Base-by-base conservation (phyloP, 92 coral and sea anemone species). In the Montipora capitata region DNA sequence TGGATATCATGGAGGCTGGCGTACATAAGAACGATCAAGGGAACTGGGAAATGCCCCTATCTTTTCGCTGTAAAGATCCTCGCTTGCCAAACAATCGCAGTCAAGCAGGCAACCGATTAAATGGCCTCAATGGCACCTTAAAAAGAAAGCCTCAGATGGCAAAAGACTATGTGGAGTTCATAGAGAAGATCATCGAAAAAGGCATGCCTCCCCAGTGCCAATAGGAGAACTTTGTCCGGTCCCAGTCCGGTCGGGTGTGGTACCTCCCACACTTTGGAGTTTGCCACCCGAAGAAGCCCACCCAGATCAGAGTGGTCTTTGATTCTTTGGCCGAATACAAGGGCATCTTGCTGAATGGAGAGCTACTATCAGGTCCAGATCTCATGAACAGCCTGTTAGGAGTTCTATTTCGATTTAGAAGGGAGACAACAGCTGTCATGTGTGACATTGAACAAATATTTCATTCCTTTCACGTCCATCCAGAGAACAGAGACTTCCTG, bases 31-130 rank as follows among this genome's bases (percentile, higher is more conserved):
- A 91, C 87, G 74, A 39, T 17, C 45, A 35, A 61, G 81, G 75
- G 15, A 83, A 77, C 72, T 84, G 83, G 90, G 88, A 82, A 17
- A 89, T 82, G 92, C 88, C 92, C 40, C 92, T 82, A 65, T 84
- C 92, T 38, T 89, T 82, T 52, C 88, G 87, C 43, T 66, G 63
- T n/a, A 65, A 45, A 44, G 74, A 77, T 74, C 62, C 69, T 2
- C 41, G 10, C 2, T 41, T 85, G 87, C 94, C 94, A 2, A 85
- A 85, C 83, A 85, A 90, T 59, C 27, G 87, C 10, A 18, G 74
- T 74, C 91, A 90, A 63, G 94, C 94, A 10, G 49, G 72, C 9
- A 81, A 82, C 73, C 90, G 78, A 35, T 61, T 90, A 12, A 68
- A 78, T 35, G 74, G 86, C 80, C 73, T 91, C 18, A 18, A 68